Conservation (phyloP, 2,888 invertebrate genomes). For the Sclerodermus sp. region DNA sequence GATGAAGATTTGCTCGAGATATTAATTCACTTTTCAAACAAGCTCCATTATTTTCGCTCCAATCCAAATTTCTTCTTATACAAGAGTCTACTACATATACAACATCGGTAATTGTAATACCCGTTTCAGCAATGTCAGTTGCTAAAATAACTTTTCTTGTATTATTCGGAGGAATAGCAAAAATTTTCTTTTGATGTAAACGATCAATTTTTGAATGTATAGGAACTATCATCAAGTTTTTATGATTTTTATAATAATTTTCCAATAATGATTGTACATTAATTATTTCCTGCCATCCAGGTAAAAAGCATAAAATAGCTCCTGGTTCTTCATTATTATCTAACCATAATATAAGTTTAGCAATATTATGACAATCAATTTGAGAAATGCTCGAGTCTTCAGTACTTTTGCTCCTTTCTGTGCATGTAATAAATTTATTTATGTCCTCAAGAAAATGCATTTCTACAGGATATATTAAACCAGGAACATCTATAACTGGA, state of each 20-base stretch:
- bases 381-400: conserved; percentile 45
- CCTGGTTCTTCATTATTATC: conserved; percentile 64
- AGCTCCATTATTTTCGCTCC: conserved; percentile 60
- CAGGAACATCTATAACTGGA: conserved; percentile 62
- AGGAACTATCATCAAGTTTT: conserved; percentile 55
- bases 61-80: conserved; percentile 63
- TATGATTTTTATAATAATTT: background rate
- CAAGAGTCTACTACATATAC: conserved; percentile 71
- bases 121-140: conserved; percentile 73
- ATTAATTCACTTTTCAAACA: conserved; percentile 66
- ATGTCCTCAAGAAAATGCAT: conserved; percentile 63
- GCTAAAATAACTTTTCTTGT: conserved; percentile 70
- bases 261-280: conserved; percentile 18
- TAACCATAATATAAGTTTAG: conserved; percentile 62
- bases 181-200: conserved; percentile 40
- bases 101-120: conserved; percentile 74
- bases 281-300: conserved; percentile 75
- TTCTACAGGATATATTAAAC: conserved; percentile 65
- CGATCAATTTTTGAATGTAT: conserved; percentile 63
- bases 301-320: conserved; percentile 73
- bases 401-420: conserved; percentile 8
- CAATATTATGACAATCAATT: conserved; percentile 61
- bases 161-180: conserved; percentile 55
- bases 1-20: conserved; percentile 65
- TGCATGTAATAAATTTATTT: background rate